Conservation (phyloP, 1,140 invertebrate genomes). For the Tigriopus japonicus region DNA sequence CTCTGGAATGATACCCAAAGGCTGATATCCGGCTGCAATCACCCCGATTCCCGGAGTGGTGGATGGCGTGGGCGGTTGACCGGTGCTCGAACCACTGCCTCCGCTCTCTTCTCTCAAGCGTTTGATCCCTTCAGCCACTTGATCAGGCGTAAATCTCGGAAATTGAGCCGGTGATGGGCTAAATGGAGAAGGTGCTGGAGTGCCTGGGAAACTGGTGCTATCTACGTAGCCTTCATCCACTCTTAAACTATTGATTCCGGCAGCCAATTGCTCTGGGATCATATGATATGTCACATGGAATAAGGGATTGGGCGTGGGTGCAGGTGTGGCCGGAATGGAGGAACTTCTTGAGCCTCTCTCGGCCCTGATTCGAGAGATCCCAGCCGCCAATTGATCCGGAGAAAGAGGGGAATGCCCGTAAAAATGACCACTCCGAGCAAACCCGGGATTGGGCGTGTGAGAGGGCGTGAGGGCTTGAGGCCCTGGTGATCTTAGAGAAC, state of each 20-base stretch:
- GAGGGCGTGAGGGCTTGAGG: background rate
- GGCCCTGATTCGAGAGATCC: background rate
- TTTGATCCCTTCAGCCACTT: slow-evolving; percentile 7
- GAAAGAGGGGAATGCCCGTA: background rate
- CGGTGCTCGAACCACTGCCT: background rate
- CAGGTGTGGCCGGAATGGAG: slow-evolving; percentile 8
- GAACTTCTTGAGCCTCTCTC: background rate
- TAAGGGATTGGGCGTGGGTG: slow-evolving; percentile 7
- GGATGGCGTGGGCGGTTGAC: slow-evolving; percentile 6
- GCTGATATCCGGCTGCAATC: background rate
- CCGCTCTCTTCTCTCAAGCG: background rate
- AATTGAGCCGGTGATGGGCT: background rate
- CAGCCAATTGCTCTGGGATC: slow-evolving; percentile 5
- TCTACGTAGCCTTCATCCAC: slow-evolving; percentile 8
- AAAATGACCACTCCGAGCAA: background rate
- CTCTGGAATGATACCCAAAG: slow-evolving; percentile 3
- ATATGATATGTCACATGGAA: background rate
- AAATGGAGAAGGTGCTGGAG: slow-evolving; percentile 3
- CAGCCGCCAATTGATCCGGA: slow-evolving; percentile 10
- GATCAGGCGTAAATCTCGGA: background rate
- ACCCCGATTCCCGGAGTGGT: background rate
- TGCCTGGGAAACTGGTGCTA: background rate
- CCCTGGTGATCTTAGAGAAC: background rate
- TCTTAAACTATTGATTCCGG: background rate
- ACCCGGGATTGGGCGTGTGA: background rate